These are phyloP conservation scores for Orestias chungarensis DNA, from an alignment of 2,797 vertebrate species.

Conservation along the genomic window DNA sequence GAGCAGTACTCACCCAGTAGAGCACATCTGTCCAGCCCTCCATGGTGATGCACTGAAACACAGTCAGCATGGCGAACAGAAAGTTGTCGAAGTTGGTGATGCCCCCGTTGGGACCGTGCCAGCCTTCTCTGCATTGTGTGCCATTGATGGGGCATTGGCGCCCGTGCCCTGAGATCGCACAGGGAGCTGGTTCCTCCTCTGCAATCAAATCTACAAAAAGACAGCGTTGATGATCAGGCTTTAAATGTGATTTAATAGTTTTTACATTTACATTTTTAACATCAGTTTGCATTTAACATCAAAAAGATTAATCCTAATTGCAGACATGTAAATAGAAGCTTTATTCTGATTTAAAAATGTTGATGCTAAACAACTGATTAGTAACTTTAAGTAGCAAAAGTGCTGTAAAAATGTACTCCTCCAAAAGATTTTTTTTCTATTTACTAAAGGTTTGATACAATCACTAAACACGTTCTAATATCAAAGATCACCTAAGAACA, in stretches of 20 bases:
- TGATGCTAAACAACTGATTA: background rate
- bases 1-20: conserved; percentile 90
- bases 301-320: background rate
- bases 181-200: conserved; percentile 95
- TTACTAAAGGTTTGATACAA: background rate
- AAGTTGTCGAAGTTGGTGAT: conserved; percentile 99
- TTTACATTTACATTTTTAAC: background rate
- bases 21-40: conserved; percentile 99
- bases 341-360: conserved; percentile 1
- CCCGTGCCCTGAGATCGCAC: conserved; percentile 96
- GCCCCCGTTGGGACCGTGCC: conserved; percentile 95
- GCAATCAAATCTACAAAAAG: conserved; percentile 80
- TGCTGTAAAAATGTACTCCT: background rate
- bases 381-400: background rate
- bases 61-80: conserved; percentile 98
- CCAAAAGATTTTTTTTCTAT: background rate
- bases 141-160: conserved; percentile 91
- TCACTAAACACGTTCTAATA: background rate
- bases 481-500: background rate
- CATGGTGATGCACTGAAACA: conserved; percentile 99
- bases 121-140: conserved; percentile 93
- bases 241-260: background rate
- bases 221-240: background rate
- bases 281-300: background rate
- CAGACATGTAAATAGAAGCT: background rate